These are phyloP conservation scores for Pyrochroa serraticornis DNA, from an alignment of 2,888 invertebrate species.

Conservation along the genomic window DNA sequence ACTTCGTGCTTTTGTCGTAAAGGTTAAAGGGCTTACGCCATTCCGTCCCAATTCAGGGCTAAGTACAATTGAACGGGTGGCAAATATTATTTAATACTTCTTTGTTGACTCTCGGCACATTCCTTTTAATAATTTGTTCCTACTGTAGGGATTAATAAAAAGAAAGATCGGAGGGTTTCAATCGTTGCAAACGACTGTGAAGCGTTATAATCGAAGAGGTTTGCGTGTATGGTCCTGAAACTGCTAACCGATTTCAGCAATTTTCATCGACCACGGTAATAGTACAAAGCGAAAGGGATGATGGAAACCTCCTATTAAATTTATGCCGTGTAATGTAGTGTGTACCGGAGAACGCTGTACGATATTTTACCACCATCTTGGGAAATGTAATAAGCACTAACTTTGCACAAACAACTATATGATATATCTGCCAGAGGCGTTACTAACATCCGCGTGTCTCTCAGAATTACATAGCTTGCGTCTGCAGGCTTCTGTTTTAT, in stretches of 20 bases:
- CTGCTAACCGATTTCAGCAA: neutral
- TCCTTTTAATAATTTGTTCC: no score
- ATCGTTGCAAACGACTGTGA: no score
- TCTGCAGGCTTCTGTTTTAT: neutral
- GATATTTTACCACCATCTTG: conserved; percentile 25
- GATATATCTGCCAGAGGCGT: conserved; percentile 19
- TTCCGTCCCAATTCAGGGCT: no score
- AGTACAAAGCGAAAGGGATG: conserved; percentile 1
- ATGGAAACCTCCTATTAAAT: conserved; percentile 7
- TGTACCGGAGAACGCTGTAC: conserved; percentile 19
- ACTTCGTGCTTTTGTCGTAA: conserved; percentile 1
- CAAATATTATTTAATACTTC: no score
- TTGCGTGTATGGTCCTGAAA: no score
- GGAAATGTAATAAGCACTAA: conserved; percentile 25
- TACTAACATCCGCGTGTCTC: conserved; percentile 14
- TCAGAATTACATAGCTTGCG: conserved; percentile 12
- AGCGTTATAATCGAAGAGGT: no score
- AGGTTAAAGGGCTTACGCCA: neutral
- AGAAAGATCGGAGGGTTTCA: no score
- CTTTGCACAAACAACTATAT: conserved; percentile 23
- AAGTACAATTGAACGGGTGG: no score
- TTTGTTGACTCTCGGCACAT: no score
- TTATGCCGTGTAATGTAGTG: conserved; percentile 19
- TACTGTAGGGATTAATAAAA: no score
- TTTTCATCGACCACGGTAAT: neutral